phyloP scores from a whole-genome alignment of 2,113 vertebrate species.

The Otus sunia region DNA sequence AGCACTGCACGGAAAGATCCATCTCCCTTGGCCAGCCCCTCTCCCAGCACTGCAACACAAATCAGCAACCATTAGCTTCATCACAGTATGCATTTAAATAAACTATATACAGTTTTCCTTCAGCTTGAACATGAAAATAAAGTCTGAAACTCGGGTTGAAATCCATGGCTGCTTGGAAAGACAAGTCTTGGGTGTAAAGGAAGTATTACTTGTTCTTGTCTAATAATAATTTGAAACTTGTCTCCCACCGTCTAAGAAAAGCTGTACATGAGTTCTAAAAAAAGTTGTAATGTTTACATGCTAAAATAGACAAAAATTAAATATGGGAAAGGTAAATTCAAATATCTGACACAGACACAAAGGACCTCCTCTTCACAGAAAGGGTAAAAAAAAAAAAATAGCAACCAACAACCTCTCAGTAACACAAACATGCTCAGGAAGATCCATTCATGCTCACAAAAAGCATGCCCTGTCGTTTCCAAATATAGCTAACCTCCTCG shows the following conservation, averaged over 20 bases:
- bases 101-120: neutral
- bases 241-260: neutral
- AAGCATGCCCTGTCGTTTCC: slow-evolving; percentile 45
- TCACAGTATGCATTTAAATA: neutral
- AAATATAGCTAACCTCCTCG: slow-evolving; percentile 56
- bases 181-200: neutral
- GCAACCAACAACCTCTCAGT: slow-evolving; percentile 7
- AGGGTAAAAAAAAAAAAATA: neutral
- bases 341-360: slow-evolving; percentile 26
- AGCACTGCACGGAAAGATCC: slow-evolving; percentile 88
- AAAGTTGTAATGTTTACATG: neutral
- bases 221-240: neutral
- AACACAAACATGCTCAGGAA: slow-evolving; percentile 66
- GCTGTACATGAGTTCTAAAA: neutral
- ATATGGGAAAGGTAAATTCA: neutral
- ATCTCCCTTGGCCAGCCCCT: slow-evolving; percentile 87
- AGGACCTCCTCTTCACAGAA: slow-evolving; percentile 43
- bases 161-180: neutral
- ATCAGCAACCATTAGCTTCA: slow-evolving; percentile 38
- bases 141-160: neutral
- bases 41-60: slow-evolving; percentile 86
- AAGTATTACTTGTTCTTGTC: neutral
- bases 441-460: slow-evolving; percentile 62
- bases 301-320: slow-evolving; percentile 33
- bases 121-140: neutral